Conservation (phyloP, 2,113 vertebrate species). For the Channa maculata region DNA sequence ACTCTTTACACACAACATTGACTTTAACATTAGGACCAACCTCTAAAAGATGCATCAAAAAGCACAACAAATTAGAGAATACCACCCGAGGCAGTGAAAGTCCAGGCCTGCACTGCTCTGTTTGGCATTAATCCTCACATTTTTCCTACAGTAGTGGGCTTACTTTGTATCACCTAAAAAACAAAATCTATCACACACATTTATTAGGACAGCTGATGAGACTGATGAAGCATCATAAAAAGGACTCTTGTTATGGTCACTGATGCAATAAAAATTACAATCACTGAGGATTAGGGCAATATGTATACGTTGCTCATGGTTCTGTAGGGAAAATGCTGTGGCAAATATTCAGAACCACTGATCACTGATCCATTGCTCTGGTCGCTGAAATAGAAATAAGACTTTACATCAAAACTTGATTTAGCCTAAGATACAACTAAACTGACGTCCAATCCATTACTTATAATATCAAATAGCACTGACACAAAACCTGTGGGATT, state of each 20-base stretch:
- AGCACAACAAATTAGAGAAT: too few relatives aligned
- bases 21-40: neutral
- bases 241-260: neutral
- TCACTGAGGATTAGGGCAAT: neutral
- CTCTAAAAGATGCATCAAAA: too few relatives aligned
- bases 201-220: neutral
- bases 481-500: neutral
- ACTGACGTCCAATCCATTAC: too few relatives aligned
- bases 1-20: neutral
- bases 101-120: too few relatives aligned
- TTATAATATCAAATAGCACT: too few relatives aligned
- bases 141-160: conserved; percentile 3
- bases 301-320: neutral
- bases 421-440: neutral
- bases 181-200: conserved; percentile 5
- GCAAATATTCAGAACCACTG: neutral
- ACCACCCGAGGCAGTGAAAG: too few relatives aligned
- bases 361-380: neutral
- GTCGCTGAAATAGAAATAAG: too few relatives aligned
- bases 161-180: neutral
- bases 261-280: conserved; percentile 6
- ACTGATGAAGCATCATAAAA: neutral
- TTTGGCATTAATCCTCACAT: neutral
- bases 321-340: conserved; percentile 9
- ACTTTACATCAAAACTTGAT: too few relatives aligned